These are phyloP conservation scores for Lithophane socia DNA, from an alignment of 2,888 invertebrate species.

Conservation along the genomic window DNA sequence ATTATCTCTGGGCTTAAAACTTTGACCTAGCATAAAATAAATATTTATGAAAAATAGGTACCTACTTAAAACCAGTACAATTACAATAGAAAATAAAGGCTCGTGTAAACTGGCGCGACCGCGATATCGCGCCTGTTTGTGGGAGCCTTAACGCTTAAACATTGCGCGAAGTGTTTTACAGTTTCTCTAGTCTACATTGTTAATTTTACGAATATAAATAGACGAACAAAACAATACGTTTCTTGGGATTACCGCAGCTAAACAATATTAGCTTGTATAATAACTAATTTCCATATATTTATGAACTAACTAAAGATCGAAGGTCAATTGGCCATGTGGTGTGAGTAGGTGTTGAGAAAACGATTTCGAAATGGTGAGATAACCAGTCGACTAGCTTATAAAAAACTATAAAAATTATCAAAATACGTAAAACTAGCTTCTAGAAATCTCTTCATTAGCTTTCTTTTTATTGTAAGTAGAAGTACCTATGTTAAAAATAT, in stretches of 20 bases:
- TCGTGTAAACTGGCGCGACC: too few relatives aligned
- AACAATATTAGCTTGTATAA: conserved; percentile 35
- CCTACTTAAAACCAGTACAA: neutral
- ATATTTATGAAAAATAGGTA: neutral
- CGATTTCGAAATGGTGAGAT: conserved; percentile 22
- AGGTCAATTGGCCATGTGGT: conserved; percentile 41
- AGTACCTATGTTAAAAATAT: conserved; percentile 6
- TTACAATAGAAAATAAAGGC: conserved; percentile 7
- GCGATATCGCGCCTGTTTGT: too few relatives aligned
- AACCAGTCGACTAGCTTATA: conserved; percentile 7
- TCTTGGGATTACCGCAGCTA: conserved; percentile 14
- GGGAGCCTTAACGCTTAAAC: neutral
- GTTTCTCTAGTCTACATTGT: conserved; percentile 1
- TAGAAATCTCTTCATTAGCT: neutral
- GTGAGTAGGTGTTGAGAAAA: conserved; percentile 34
- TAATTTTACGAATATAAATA: conserved; percentile 31
- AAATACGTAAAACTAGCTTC: conserved; percentile 9
- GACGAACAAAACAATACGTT: conserved; percentile 35
- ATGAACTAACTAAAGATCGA: conserved; percentile 36
- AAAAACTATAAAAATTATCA: neutral
- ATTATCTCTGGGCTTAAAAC: neutral
- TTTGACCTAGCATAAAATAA: neutral
- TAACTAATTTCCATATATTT: conserved; percentile 40
- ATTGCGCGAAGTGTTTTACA: neutral
- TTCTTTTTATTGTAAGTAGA: conserved; percentile 7